Evolutionary conservation across 1,140 invertebrate species (phyloP), one percentile per base, ranked within the genome.

Genomic region (Drosophila neocordata): DNA sequence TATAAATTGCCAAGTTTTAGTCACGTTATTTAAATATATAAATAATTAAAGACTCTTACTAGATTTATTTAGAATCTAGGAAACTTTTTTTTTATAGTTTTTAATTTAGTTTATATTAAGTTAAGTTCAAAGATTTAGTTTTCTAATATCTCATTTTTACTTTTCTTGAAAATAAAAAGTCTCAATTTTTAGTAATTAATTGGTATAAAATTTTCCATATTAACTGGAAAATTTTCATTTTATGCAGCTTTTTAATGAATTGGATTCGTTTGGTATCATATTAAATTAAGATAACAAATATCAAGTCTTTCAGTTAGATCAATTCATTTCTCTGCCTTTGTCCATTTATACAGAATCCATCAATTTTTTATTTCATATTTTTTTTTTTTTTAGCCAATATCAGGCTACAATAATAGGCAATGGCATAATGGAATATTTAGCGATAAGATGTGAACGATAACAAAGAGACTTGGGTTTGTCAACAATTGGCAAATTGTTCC

Each of bases 391-490:
- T n/a, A n/a, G n/a, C n/a, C n/a, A n/a, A n/a, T n/a, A n/a, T n/a
- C n/a, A n/a, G n/a, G n/a, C n/a, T 24, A 24, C 4, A 4, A 24
- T 60, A 69, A 70, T 73, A 73, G 55, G 18, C 51, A 59, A 44
- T 27, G 56, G 62, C 27, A 60, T 48, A 35, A 55, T 55, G 44
- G 53, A 74, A 52, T 48, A 74, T 65, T 69, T 57, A 65, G 56
- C 68, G 81, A 85, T 85, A 85, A 85, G 82, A 81, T 87, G 52
- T 75, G 74, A 75, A 88, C 78, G 82, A 85, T 85, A 85, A 87
- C 22, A 48, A 31, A 38, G 48, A 66, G 75, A 53, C 41, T 51
- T 12, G 56, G 22, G 60, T 58, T 69, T 77, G 73, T 81, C 63
- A 78, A 82, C 78, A 82, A 57, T 56, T 35, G 71, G 61, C 81